phyloP scores from a whole-genome alignment of 2,797 vertebrate genomes.

The Acipenser oxyrinchus region DNA sequence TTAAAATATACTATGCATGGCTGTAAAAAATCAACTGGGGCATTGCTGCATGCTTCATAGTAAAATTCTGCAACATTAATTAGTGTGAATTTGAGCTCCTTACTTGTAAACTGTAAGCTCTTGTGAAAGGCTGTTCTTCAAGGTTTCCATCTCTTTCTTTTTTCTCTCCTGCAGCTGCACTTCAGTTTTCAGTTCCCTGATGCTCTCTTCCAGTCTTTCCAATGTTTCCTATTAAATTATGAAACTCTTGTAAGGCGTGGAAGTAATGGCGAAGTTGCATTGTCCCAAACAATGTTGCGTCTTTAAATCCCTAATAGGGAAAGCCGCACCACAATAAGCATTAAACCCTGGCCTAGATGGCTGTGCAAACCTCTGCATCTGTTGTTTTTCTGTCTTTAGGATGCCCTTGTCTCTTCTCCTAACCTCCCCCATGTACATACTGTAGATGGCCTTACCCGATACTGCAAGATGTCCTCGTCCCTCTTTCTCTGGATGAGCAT shows the following conservation, averaged over 20 bases:
- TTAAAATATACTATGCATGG: too few species aligned
- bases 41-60: too few species aligned
- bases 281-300: too few species aligned
- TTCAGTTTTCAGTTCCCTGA: constrained; percentile 69
- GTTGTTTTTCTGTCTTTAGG: too few species aligned
- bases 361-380: too few species aligned
- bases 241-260: too few species aligned
- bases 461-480: constrained; percentile 58
- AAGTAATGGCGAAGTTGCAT: too few species aligned
- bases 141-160: constrained; percentile 70
- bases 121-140: constrained; percentile 64
- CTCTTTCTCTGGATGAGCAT: constrained; percentile 62
- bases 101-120: constrained; percentile 78
- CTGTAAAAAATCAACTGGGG: too few species aligned
- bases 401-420: not conserved
- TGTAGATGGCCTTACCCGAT: constrained; percentile 59
- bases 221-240: constrained; percentile 62
- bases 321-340: too few species aligned
- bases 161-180: constrained; percentile 72
- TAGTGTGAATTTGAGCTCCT: constrained; percentile 11
- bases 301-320: too few species aligned
- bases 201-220: constrained; percentile 72
- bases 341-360: too few species aligned
- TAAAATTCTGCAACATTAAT: too few species aligned
- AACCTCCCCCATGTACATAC: constrained; percentile 31